Base-by-base conservation (phyloP, 2,797 vertebrate genomes). In the Kryptolebias ocellatus region DNA sequence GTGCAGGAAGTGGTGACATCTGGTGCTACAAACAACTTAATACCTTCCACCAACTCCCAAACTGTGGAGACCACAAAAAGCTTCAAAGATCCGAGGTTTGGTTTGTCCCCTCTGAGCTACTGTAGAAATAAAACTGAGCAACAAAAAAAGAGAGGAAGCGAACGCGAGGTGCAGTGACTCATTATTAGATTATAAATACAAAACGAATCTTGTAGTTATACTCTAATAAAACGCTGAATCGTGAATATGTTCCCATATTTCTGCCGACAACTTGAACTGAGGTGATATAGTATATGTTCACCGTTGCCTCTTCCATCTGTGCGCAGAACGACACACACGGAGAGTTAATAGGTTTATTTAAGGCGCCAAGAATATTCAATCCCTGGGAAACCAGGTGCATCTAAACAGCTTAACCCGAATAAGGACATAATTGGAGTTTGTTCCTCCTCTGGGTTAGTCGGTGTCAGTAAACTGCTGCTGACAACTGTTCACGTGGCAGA, bases 301-400 rank as follows among this genome's bases (percentile, higher is more conserved):
- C 55, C 54, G 70, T 34, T 45, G 58, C 52, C 60, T 74, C 68
- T 47, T 74, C 69, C 28, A 57, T 37, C 56, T 59, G 80, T 75
- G 59, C 58, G 64, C 62, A 70, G 54, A 69, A 42, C 1, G 4
- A 62, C 62, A 53, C 76, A 81, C 3, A n/a, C 64, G 83, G 70
- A 63, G 74, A 11, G 66, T 74, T 87, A 85, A 90, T 85, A 76
- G 83, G 86, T 89, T 87, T 88, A 87, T 87, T 86, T 72, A 74
- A 80, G 67, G 71, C 65, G 55, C 70, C 77, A 49, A 71, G 74
- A 73, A 74, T 82, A 61, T 70, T 68, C 80, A 68, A 27, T 74
- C 64, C 73, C 55, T 47, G 61, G 58, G 70, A 72, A 72, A 75
- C 67, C 70, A 69, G 67, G 78, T 68, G 70, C 74, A 70, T 83